Base-by-base conservation (phyloP, 2,888 invertebrate genomes). In the Galerucella pusilla region DNA sequence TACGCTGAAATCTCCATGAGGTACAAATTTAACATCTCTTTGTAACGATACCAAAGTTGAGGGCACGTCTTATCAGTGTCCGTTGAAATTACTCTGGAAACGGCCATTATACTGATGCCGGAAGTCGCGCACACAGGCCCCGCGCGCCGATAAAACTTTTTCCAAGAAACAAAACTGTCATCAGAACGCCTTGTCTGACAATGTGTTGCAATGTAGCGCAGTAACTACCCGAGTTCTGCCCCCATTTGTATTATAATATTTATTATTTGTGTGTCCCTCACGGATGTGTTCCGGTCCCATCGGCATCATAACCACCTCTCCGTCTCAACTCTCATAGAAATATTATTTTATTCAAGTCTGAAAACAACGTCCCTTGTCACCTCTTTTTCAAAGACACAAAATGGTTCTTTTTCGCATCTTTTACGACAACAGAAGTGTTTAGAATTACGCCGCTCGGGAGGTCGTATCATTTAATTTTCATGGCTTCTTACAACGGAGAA, bases 231-330 rank as follows among this genome's bases (percentile, higher is more conserved):
- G 77, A 81, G 80, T 81, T 81, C 80, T 82, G 80, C 77, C 81
- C 84, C 84, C 83, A 84, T 85, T 83, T 84, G 85, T 85, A 87
- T 88, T 88, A 87, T 87, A 88, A 88, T 88, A 88, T 88, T 88
- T 88, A 88, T 88, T 87, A 87, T 88, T 87, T 87, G 87, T 86
- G 85, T 84, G 83, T 88, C 87, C 87, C 87, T 83, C 82, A 82
- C 84, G 87, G 83, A 82, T 79, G 83, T 80, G 80, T 84, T 82
- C 81, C 81, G 84, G 85, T 86, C 87, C 87, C 87, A 78, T 81
- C 80, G 82, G 86, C 81, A 84, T 84, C 86, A 83, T 86, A 86
- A 86, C 85, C 84, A 82, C 84, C 81, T 83, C 16, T 80, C 80
- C 80, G 78, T 79, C 83, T 84, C 82, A 80, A 80, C 79, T 84